Base-by-base conservation (phyloP, 2,113 vertebrate genomes). In the Xiphias gladius region DNA sequence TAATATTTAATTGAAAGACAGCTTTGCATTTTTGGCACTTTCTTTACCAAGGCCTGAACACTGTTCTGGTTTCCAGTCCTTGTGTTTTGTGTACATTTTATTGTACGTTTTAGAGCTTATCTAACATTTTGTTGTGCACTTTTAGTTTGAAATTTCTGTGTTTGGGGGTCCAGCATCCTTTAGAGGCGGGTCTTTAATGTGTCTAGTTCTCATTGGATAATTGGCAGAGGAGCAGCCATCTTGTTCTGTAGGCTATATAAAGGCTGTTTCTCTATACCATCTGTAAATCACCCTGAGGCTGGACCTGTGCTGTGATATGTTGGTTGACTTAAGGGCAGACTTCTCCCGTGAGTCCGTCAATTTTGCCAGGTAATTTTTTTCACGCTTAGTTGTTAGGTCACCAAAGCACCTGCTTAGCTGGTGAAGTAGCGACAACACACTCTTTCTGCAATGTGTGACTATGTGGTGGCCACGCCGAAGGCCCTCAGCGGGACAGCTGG, bases 251-350 rank as follows among this genome's bases (percentile, higher is more conserved):
- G 32, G 32, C 32, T 35, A 48, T 37, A 26, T 24, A 48, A 26
- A 37, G 1, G 1, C n/a, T 46, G 32, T 30, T 50, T 50, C 13
- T 13, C 2, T 0, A 0, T 2, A 4, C 2, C 1, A 2, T 50
- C 43, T 67, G 26, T 70, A 70, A 62, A 9, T 20, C 19, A 43
- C 46, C 2, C 12, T 8, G 24, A 32, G 4, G 32, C 17, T 19
- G 16, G 37, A 4, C 37, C 37, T 39, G 37, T 48, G 16, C 17
- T 48, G 17, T 19, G 17, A 5, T 48, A 17, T 48, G 17, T 17
- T 19, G 17, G 46, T 48, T 2, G 17, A 20, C 2, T 22, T 20
- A 8, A 50, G 19, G 17, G 19, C 7, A 22, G 17, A 43, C 41
- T 43, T 9, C 37, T 39, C 6, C 7, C 9, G 9, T 9, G 7